Conservation (phyloP, 2,888 invertebrate genomes). For the Archips crataeganus region DNA sequence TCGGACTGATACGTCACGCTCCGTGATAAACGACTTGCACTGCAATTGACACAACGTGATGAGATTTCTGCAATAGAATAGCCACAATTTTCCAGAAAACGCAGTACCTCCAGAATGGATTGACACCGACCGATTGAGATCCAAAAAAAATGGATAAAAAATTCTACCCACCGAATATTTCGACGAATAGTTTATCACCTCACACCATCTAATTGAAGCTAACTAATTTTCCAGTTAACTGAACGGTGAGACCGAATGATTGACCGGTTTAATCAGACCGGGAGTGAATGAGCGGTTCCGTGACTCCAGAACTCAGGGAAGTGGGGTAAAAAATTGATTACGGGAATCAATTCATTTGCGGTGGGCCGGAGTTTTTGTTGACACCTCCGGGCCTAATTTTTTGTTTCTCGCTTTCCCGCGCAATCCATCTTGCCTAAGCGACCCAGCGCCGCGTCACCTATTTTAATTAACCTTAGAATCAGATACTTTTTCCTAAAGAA, state of each 20-base stretch:
- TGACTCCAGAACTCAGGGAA: conserved; percentile 49
- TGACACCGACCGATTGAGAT: background rate
- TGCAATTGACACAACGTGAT: conserved; percentile 6
- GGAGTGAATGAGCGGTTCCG: conserved; percentile 67
- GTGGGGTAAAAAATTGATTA: conserved; percentile 77
- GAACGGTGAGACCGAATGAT: conserved; percentile 81
- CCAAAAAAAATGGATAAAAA: conserved; percentile 17
- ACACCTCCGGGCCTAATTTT: conserved; percentile 66
- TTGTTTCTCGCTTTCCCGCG: conserved; percentile 20
- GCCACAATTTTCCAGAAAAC: conserved; percentile 5
- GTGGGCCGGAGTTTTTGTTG: conserved; percentile 70
- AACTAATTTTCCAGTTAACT: conserved; percentile 83
- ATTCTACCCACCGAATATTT: conserved; percentile 16
- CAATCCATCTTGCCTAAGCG: conserved; percentile 45
- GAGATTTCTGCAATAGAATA: background rate
- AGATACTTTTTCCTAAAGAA: conserved; percentile 45
- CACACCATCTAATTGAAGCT: conserved; percentile 69
- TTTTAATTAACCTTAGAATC: conserved; percentile 61
- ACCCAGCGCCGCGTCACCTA: conserved; percentile 50
- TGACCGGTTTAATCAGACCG: conserved; percentile 79
- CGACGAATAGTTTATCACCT: conserved; percentile 70
- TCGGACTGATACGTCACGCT: background rate
- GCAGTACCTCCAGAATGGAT: conserved; percentile 13
- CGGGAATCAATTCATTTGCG: conserved; percentile 79
- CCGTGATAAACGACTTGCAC: conserved; percentile 4